These are phyloP conservation scores for Poecile atricapillus DNA, from an alignment of 2,113 vertebrate species.

Conservation along the genomic window DNA sequence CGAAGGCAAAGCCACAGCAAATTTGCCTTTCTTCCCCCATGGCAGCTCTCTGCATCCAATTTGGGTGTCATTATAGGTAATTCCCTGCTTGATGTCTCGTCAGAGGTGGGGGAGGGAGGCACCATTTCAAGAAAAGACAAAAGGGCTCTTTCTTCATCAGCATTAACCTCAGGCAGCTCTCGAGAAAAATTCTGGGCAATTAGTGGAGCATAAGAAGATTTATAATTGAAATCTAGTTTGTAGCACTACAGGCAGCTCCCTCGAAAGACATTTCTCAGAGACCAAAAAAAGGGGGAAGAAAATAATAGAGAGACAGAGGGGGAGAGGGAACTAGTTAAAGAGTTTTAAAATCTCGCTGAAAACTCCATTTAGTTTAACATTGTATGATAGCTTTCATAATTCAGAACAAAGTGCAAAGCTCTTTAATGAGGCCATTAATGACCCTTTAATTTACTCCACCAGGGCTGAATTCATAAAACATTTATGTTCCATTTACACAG, in stretches of 20 bases:
- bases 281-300: not conserved
- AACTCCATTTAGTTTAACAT: slow-evolving; percentile 48
- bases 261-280: slow-evolving; percentile 31
- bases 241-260: slow-evolving; percentile 47
- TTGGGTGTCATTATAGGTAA: not conserved
- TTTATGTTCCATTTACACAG: slow-evolving; percentile 69
- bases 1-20: not conserved
- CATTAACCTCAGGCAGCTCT: slow-evolving; percentile 60
- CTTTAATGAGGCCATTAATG: slow-evolving; percentile 73
- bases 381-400: slow-evolving; percentile 62
- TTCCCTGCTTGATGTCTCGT: not conserved
- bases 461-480: slow-evolving; percentile 73
- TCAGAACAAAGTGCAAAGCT: slow-evolving; percentile 64
- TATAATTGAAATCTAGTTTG: slow-evolving; percentile 60
- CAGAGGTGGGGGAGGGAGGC: not conserved
- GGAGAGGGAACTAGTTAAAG: slow-evolving; percentile 36
- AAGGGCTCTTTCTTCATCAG: slow-evolving; percentile 54
- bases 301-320: not conserved
- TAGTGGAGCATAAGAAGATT: slow-evolving; percentile 59
- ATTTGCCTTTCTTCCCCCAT: not conserved
- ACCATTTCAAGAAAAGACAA: slow-evolving; percentile 49
- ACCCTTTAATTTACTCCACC: slow-evolving; percentile 73
- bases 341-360: slow-evolving; percentile 23
- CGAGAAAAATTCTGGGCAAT: slow-evolving; percentile 64
- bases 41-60: not conserved